phyloP scores from a whole-genome alignment of 2,888 invertebrate genomes.

The Micoletzkya japonica region DNA sequence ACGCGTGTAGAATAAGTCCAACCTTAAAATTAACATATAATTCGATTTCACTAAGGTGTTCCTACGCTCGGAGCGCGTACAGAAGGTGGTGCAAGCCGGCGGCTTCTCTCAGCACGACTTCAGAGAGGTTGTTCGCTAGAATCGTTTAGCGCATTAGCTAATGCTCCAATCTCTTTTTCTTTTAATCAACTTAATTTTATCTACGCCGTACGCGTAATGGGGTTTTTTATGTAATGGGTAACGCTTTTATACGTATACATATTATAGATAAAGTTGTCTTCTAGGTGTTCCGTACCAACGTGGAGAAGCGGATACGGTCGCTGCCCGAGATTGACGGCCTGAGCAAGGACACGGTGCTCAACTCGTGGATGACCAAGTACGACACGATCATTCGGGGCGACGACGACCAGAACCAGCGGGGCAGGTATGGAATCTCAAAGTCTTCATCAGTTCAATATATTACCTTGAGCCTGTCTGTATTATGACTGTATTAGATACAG shows the following conservation, averaged over 20 bases:
- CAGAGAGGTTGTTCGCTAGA: constrained; percentile 76
- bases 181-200: no score
- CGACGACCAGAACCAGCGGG: constrained; percentile 65
- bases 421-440: no score
- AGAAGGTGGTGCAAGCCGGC: constrained; percentile 92
- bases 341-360: constrained; percentile 90
- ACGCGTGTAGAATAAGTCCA: no score
- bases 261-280: background rate
- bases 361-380: constrained; percentile 99
- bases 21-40: no score
- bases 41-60: constrained; percentile 80
- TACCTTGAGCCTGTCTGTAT: no score
- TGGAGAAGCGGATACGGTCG: constrained; percentile 90
- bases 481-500: no score
- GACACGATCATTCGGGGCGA: constrained; percentile 85
- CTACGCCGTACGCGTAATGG: no score
- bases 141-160: background rate
- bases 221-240: background rate
- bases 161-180: background rate
- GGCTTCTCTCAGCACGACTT: constrained; percentile 98
- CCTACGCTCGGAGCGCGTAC: constrained; percentile 90
- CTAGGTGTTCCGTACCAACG: constrained; percentile 83
- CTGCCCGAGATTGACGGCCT: constrained; percentile 98
- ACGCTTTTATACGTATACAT: background rate
- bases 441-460: no score